Evolutionary conservation across 2,113 vertebrate genomes (phyloP), one percentile per base, ranked within the genome.

Genomic region (Peucedramus taeniatus): DNA sequence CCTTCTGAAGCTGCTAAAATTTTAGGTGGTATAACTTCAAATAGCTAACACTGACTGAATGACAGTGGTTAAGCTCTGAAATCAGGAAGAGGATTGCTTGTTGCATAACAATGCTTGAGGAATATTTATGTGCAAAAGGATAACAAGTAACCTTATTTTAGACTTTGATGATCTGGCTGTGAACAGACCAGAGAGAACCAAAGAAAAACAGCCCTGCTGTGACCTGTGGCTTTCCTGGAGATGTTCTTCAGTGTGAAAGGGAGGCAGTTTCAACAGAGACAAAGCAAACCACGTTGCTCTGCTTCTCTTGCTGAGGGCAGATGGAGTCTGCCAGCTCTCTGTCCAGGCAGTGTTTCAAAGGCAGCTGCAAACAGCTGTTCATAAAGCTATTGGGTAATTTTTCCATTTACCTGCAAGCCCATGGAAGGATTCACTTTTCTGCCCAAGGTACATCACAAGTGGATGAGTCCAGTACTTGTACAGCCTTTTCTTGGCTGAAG

Each of bases 251-350:
- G 31, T 23, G 9, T 24, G 59, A 66, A 37, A 63, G 26, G 27
- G 71, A 60, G 40, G 35, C 3, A 7, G 60, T 70, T 65, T 57
- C 27, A 3, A 44, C 70, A 28, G 14, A 35, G 47, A 6, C 17
- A 4, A 69, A 3, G 14, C 21, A 23, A 47, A 7, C 30, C 1
- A 0, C 0, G 16, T n/a, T 44, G 11, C 26, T 40, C 13, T 10
- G 24, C 10, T 39, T 12, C 53, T 10, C 23, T 40, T 23, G 28
- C 68, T 37, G 27, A 18, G 2, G 21, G 50, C 40, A 20, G 6
- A 3, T 3, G 6, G 19, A 10, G 1, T 15, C 63, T 20, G 18
- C 31, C 9, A 40, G 40, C 60, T 57, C 40, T 74, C 64, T 26
- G 7, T 13, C 49, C 15, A 24, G 50, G 44, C 47, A 9, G 57